These are phyloP conservation scores for Enteromius mattozi DNA, from an alignment of 2,797 vertebrate species.

Conservation along the genomic window DNA sequence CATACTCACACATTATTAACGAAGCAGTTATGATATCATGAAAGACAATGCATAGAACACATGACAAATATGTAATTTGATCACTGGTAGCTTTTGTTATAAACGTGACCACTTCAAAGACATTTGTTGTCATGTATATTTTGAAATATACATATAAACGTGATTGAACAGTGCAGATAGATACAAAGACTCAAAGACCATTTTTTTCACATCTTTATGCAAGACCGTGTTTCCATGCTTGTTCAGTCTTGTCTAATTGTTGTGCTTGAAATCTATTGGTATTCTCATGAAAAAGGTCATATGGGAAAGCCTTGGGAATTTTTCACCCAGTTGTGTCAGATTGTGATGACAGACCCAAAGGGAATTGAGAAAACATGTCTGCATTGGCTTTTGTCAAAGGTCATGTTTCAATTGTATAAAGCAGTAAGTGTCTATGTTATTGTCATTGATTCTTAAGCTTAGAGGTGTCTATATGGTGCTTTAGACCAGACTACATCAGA, in stretches of 20 bases:
- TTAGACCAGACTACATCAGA: not conserved
- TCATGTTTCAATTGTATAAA: constrained; percentile 13
- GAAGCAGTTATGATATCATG: not conserved
- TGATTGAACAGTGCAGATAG: not conserved
- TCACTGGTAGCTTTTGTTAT: not conserved
- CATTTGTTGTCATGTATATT: not conserved
- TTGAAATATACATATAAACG: not conserved
- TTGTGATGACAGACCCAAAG: not conserved
- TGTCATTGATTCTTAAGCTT: constrained; percentile 16
- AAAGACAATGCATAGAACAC: not conserved
- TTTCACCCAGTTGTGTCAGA: not conserved
- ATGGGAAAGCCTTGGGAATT: constrained; percentile 12
- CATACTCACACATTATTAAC: not conserved
- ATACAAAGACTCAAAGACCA: not conserved
- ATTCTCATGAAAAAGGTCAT: constrained; percentile 30
- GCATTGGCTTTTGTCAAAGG: constrained; percentile 18
- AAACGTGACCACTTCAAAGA: not conserved
- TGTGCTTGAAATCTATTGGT: constrained; percentile 7
- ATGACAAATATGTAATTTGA: not conserved
- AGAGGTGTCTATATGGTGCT: not conserved
- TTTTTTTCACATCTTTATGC: not conserved
- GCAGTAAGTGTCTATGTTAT: constrained; percentile 19
- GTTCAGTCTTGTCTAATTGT: constrained; percentile 36
- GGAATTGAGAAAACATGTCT: constrained; percentile 16
- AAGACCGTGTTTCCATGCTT: constrained; percentile 9